Base-by-base conservation (phyloP, 1,140 invertebrate genomes). In the Drosophila simulans region DNA sequence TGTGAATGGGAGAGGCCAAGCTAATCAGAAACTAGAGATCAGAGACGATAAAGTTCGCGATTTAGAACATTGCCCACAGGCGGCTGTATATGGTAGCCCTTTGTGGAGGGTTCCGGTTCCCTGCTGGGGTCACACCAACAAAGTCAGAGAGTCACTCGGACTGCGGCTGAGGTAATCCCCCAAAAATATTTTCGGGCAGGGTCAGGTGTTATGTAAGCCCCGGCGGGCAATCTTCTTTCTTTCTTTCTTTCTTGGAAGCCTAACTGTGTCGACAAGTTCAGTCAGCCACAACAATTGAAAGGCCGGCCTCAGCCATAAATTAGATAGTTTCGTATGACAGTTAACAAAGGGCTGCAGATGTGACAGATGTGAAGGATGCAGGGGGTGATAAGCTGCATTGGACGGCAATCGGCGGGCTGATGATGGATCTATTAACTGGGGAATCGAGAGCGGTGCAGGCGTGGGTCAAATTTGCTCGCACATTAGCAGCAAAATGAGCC, bases 241-340 rank as follows among this genome's bases (percentile, higher is more conserved):
- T 60, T 60, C 54, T 59, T 76, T 68, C 63, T 60, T 77, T 59
- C 62, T 60, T 42, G 48, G 34, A 43, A 51, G 45, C 39, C 48
- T 65, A 74, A 74, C 39, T 86, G 55, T 84, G 82, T 81, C 81
- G 75, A 86, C 77, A 77, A 86, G 55, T 84, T 80, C 49, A 81
- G 80, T 77, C 52, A 76, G 45, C 56, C 57, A 66, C 59, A 76
- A 77, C 69, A 72, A 76, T 58, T 51, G 57, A 53, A 40, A 56
- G 56, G 51, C 40, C 48, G 39, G 52, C 45, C 40, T 22, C 40
- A 52, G 64, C 74, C 74, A 83, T 79, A 82, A 75, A 70, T 83
- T 78, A 65, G 75, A 83, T 82, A 85, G 80, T 80, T 76, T 57
- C 13, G 48, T 56, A 46, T 55, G 43, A 37, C 25, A 46, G 51